Evolutionary conservation across 1,140 invertebrate genomes (phyloP).

Genomic region (Cataglyphis hispanica): DNA sequence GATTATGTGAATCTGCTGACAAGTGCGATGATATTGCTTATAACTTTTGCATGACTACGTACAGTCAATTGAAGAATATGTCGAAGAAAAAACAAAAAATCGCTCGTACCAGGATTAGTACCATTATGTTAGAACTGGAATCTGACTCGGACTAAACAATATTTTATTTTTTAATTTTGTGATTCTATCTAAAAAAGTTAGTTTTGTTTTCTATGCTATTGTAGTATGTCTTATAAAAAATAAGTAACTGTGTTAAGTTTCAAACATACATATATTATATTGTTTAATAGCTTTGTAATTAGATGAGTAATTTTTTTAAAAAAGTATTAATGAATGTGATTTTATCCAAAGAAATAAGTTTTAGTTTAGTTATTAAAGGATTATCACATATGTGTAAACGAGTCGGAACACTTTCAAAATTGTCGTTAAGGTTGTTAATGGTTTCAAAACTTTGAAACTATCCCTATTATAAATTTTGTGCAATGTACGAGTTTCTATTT

Average conservation of each 20-base stretch:
- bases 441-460: neutral
- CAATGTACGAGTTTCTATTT: too few relatives aligned
- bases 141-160: conserved; percentile 1
- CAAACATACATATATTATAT: neutral
- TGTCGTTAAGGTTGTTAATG: neutral
- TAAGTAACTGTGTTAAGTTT: neutral
- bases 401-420: neutral
- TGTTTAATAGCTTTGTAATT: too few relatives aligned
- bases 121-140: conserved; percentile 7
- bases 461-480: neutral
- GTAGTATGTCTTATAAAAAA: neutral
- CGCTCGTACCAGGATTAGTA: neutral
- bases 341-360: too few relatives aligned
- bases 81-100: conserved; percentile 19
- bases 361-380: neutral
- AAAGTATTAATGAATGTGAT: too few relatives aligned
- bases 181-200: neutral
- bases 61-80: conserved; percentile 14
- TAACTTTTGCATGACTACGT: conserved; percentile 31
- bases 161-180: neutral
- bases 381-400: neutral
- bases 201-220: conserved; percentile 17
- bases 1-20: neutral
- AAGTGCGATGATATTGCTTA: conserved; percentile 1
- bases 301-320: too few relatives aligned